Evolutionary conservation across 2,888 invertebrate species (phyloP), one percentile per base, ranked within the genome.

Genomic region (Acanthosepion esculentum): DNA sequence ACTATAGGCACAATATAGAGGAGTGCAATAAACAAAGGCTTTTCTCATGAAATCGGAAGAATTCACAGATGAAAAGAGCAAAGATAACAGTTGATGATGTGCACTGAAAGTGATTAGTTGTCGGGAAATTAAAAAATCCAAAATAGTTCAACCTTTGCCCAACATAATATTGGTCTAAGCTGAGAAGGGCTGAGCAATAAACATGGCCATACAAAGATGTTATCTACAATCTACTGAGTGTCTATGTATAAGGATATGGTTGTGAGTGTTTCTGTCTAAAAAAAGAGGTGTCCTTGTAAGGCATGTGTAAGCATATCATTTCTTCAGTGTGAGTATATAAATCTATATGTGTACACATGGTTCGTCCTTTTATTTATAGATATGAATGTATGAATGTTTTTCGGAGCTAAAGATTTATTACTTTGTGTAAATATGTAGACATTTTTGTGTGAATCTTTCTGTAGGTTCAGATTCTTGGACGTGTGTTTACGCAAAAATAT

Each of bases 31-130:
- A 78, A 78, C n/a, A 78, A 78, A 78, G n/a, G n/a, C 78, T n/a
- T 78, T 33, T 78, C 78, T 78, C n/a, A n/a, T n/a, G 78, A 78
- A 78, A n/a, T 78, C 78, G 2, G 78, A n/a, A 78, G 78, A n/a
- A 78, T 78, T 78, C 78, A 78, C 78, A 78, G n/a, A 78, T n/a
- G n/a, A 78, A 78, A 78, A n/a, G 78, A 78, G 78, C n/a, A 78
- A 78, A 33, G 78, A 18, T 23, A 78, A 78, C 33, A 33, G 78
- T 33, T 78, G n/a, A 78, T 78, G n/a, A 78, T 78, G n/a, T 33
- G n/a, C n/a, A n/a, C 18, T 12, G n/a, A 78, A 78, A n/a, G n/a
- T 78, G 78, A 78, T 78, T 78, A 78, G n/a, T n/a, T 78, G 78
- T n/a, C 12, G 78, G 78, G 78, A 78, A 78, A 78, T 78, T 78